Evolutionary conservation across 2,113 vertebrate genomes (phyloP).

Genomic region (Enhydra lutris): DNA sequence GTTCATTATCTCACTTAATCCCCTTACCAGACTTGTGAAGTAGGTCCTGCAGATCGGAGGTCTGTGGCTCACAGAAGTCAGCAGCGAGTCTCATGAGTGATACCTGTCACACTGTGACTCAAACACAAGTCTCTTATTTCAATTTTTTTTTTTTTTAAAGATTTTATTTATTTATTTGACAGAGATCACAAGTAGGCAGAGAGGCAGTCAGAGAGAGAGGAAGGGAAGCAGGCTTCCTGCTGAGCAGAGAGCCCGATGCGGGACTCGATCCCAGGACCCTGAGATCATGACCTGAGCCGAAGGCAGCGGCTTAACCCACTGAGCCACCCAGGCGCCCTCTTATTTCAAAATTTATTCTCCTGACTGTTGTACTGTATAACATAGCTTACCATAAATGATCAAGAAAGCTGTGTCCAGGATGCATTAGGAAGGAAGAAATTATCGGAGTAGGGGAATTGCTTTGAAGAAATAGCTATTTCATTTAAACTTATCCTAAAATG

Average conservation of each 20-base stretch:
- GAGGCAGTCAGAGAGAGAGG: too few species aligned
- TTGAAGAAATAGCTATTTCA: neutral
- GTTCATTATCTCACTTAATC: neutral
- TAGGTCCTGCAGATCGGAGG: neutral
- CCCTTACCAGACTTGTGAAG: neutral
- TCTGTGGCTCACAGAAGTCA: neutral
- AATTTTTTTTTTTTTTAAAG: neutral
- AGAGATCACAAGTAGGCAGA: too few species aligned
- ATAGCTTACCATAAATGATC: neutral
- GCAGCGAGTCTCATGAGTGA: neutral
- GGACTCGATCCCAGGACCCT: too few species aligned
- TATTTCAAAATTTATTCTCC: neutral
- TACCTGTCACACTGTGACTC: neutral
- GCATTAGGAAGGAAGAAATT: neutral
- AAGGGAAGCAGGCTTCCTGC: too few species aligned
- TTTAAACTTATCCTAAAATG: neutral
- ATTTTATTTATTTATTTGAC: too few species aligned
- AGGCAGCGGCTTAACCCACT: too few species aligned
- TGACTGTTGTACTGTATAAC: neutral
- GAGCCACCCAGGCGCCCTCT: neutral
- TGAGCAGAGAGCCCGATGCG: too few species aligned
- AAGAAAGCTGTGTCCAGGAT: neutral
- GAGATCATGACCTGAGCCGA: too few species aligned
- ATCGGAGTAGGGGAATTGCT: neutral
- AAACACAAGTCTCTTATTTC: neutral